Percentiles rank a stretch among this genome's conserved stretches.
These are phyloP conservation scores for Echinometra lucunter DNA, from an alignment of 53 echinoderm and acorn worm genomes.

Conservation along the genomic window DNA sequence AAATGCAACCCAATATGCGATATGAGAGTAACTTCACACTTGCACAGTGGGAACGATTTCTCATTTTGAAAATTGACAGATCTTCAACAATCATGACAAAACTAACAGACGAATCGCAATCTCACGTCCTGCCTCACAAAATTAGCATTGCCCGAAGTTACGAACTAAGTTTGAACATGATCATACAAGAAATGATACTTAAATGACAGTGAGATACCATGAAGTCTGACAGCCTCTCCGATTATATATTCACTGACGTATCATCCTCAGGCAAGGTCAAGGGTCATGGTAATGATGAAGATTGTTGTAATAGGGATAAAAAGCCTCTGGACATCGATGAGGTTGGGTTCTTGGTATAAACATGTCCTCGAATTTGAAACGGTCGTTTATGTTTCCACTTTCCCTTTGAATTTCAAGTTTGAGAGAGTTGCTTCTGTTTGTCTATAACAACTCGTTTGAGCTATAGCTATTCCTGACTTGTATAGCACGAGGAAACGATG, in stretches of 20 bases:
- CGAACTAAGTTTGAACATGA: background rate
- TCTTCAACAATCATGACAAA: background rate
- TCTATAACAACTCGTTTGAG: background rate
- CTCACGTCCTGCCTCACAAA: background rate
- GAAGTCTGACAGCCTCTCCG: background rate
- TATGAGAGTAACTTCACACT: background rate
- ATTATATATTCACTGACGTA: slow-evolving; percentile 2
- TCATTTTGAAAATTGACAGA: background rate
- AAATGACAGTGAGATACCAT: background rate
- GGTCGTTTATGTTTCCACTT: background rate
- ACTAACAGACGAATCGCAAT: background rate
- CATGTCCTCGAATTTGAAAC: background rate
- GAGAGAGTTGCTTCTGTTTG: background rate
- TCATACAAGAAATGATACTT: background rate
- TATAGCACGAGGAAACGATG: too few species aligned
- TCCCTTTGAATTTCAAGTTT: background rate
- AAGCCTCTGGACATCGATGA: background rate
- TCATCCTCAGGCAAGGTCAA: slow-evolving; percentile 14
- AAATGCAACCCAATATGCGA: background rate
- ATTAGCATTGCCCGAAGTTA: background rate
- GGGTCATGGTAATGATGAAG: background rate
- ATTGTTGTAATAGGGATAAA: background rate
- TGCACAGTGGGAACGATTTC: background rate
- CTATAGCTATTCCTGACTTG: too few species aligned
- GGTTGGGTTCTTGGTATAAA: slow-evolving; percentile 8